A percentile compares a stretch with the other conserved stretches of the same genome.
Evolutionary conservation across 2,113 vertebrate genomes (phyloP).

Genomic region (Alexandromys fortis): DNA sequence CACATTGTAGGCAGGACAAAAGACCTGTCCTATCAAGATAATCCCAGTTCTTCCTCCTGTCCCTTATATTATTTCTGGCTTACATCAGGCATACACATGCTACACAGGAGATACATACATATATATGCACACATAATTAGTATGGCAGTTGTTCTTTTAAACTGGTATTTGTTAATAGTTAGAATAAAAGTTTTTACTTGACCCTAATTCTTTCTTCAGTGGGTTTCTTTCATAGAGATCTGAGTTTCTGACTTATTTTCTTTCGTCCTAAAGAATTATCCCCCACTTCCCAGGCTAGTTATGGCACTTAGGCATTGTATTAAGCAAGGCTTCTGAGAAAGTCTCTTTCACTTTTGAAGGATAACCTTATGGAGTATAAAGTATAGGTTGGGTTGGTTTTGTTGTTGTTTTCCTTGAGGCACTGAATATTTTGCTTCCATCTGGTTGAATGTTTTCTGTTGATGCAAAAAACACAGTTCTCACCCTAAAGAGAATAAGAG

Average conservation of each 20-base stretch:
- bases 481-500: background rate
- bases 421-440: background rate
- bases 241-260: background rate
- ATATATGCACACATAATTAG: background rate
- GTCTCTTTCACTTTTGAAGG: background rate
- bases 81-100: background rate
- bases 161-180: background rate
- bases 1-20: background rate
- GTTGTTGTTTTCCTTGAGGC: background rate
- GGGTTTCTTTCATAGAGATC: background rate
- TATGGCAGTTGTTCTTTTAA: background rate
- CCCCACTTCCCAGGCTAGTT: background rate
- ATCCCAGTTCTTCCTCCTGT: background rate
- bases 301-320: background rate
- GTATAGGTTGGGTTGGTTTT: background rate
- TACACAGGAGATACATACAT: background rate
- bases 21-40: background rate
- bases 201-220: background rate
- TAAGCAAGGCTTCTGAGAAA: background rate
- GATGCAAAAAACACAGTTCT: background rate
- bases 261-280: background rate
- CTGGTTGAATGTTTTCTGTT: background rate
- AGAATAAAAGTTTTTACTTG: background rate
- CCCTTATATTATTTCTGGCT: background rate
- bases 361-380: background rate